Percentiles rank a stretch among this genome's conserved stretches.
Conservation (phyloP, 2,113 vertebrate species). For the Malurus alboscapulatus region DNA sequence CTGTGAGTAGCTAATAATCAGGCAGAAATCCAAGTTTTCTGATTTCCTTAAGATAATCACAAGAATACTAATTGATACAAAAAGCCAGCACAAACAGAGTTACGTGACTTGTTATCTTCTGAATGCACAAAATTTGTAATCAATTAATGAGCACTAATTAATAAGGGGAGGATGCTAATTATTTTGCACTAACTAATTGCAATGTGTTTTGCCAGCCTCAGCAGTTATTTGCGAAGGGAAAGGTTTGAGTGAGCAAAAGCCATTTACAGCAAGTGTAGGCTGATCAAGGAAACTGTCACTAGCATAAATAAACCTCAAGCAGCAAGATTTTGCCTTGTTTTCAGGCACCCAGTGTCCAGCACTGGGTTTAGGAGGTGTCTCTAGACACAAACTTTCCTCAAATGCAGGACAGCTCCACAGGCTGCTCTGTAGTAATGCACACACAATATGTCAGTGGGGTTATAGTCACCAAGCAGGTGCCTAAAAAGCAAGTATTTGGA, state of each 20-base stretch:
- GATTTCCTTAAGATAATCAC: neutral
- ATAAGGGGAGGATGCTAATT: neutral
- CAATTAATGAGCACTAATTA: slow-evolving; percentile 21
- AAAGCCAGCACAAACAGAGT: neutral
- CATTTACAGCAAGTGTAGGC: neutral
- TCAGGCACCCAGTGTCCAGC: neutral
- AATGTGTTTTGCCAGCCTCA: neutral
- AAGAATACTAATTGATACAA: neutral
- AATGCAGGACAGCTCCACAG: fast-evolving
- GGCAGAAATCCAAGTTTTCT: neutral
- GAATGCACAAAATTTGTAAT: neutral
- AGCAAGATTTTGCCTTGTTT: neutral
- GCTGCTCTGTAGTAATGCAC: neutral
- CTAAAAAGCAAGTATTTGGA: neutral
- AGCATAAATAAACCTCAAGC: neutral
- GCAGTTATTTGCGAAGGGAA: neutral
- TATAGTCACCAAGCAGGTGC: neutral
- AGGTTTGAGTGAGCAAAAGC: neutral
- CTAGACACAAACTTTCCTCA: neutral
- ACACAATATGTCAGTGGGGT: fast-evolving
- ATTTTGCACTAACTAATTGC: neutral
- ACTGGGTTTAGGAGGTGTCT: neutral
- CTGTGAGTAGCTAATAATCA: slow-evolving; percentile 72
- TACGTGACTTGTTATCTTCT: neutral
- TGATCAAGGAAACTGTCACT: neutral